Conservation (phyloP, 2,113 vertebrate genomes). For the Rana temporaria region DNA sequence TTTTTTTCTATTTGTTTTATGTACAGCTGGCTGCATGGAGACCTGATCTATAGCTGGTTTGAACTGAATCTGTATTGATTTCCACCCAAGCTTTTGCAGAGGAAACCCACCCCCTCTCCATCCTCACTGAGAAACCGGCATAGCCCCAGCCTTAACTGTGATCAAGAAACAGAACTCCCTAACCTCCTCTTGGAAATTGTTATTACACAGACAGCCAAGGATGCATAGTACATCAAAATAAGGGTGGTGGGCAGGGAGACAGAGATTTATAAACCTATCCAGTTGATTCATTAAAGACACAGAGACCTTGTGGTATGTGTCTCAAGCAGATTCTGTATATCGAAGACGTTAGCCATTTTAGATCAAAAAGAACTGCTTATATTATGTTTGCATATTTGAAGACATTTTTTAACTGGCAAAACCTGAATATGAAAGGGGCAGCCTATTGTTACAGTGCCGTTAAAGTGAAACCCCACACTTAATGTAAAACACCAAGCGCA, state of each 20-base stretch:
- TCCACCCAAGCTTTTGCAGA: conserved; percentile 71
- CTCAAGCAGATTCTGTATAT: conserved; percentile 15
- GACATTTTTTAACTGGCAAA: no score
- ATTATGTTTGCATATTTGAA: no score
- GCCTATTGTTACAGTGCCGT: no score
- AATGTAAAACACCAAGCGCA: no score
- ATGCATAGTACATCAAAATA: conserved; percentile 43
- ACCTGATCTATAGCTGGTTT: conserved; percentile 73
- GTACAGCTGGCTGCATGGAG: conserved; percentile 64
- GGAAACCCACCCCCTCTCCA: conserved; percentile 61
- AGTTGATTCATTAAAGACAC: not conserved
- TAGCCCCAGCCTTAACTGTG: conserved; percentile 33
- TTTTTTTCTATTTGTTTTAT: conserved; percentile 34
- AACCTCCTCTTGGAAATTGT: conserved; percentile 36
- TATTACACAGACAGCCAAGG: not conserved
- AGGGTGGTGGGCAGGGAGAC: conserved; percentile 5
- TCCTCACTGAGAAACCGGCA: conserved; percentile 43
- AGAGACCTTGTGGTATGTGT: not conserved
- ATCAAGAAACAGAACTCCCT: conserved; percentile 47
- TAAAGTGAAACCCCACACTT: no score
- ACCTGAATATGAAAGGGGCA: no score
- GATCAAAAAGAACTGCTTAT: no score
- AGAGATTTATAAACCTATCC: conserved; percentile 29
- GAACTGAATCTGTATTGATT: conserved; percentile 75
- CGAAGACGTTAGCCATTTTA: not conserved